Percentiles rank a stretch among this genome's conserved stretches.
Conservation (phyloP, 2,888 invertebrate genomes). For the Aphodius sticticus region DNA sequence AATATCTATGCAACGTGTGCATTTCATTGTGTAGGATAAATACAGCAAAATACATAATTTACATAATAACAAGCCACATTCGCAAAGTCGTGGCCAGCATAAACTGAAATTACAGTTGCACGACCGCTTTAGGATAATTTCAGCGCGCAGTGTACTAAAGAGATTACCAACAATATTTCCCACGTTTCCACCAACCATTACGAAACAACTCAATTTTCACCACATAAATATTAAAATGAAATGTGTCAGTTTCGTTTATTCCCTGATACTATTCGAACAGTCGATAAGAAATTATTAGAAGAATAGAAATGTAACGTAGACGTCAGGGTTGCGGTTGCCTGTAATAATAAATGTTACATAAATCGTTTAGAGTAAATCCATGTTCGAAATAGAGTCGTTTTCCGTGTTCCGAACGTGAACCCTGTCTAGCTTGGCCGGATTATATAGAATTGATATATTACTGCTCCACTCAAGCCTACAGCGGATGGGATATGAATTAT, state of each 20-base stretch:
- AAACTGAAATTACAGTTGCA: background rate
- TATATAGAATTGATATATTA: background rate
- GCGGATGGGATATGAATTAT: background rate
- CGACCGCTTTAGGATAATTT: background rate
- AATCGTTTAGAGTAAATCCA: constrained; percentile 4
- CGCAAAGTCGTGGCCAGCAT: background rate
- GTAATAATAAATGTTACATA: constrained; percentile 4
- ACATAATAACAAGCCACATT: background rate
- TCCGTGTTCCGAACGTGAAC: background rate
- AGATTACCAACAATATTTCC: background rate
- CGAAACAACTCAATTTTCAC: background rate
- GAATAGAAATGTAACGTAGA: background rate
- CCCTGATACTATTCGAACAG: background rate
- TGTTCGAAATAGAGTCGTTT: background rate
- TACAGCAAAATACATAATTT: background rate
- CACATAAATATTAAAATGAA: background rate
- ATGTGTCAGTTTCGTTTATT: background rate
- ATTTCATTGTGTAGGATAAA: background rate
- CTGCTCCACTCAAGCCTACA: background rate
- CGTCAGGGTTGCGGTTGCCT: background rate
- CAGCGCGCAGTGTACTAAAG: background rate
- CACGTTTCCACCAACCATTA: background rate
- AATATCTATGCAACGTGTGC: background rate
- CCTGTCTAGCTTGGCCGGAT: background rate
- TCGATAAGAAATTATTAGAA: background rate